A percentile compares a stretch with the other conserved stretches of the same genome.
phyloP scores from a whole-genome alignment of 2,888 invertebrate species.

The Keiferia lycopersicella region DNA sequence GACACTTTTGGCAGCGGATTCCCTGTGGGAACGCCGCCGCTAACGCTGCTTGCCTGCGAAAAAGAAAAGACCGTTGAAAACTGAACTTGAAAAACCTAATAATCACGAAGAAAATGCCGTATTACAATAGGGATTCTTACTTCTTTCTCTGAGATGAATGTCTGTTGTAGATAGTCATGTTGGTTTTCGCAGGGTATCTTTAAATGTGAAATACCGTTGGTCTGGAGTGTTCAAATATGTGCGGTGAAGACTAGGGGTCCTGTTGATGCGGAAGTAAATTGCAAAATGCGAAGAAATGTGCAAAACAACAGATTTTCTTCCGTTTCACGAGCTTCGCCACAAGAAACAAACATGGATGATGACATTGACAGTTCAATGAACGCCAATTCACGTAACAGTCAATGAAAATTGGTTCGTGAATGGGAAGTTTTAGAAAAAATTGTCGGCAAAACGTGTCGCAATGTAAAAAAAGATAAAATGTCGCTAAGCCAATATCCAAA shows the following conservation, averaged over 20 bases:
- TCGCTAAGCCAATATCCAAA: not conserved
- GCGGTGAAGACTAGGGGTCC: not conserved
- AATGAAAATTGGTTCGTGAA: no score
- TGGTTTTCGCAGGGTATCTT: not conserved
- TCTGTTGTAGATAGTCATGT: constrained; percentile 9
- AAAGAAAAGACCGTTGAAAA: not conserved
- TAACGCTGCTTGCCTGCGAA: constrained; percentile 80
- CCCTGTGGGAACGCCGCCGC: constrained; percentile 86
- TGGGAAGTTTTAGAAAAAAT: no score
- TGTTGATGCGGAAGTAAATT: not conserved
- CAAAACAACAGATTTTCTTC: constrained; percentile 2
- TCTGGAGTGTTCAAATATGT: not conserved
- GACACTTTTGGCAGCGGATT: constrained; percentile 94
- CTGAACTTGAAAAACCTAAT: not conserved
- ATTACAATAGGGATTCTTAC: constrained; percentile 44
- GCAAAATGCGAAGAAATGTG: not conserved
- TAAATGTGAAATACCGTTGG: not conserved
- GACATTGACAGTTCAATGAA: constrained; percentile 8
- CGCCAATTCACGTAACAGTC: not conserved
- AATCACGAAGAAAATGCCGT: not conserved
- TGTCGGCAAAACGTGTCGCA: not conserved
- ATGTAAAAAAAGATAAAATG: not conserved
- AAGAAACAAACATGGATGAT: constrained; percentile 23
- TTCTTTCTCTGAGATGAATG: constrained; percentile 62
- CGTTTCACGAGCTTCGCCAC: constrained; percentile 16